Percentiles rank a stretch among this genome's conserved stretches.
phyloP scores from a whole-genome alignment of 2,888 invertebrate species.

The Cephus pulcher region DNA sequence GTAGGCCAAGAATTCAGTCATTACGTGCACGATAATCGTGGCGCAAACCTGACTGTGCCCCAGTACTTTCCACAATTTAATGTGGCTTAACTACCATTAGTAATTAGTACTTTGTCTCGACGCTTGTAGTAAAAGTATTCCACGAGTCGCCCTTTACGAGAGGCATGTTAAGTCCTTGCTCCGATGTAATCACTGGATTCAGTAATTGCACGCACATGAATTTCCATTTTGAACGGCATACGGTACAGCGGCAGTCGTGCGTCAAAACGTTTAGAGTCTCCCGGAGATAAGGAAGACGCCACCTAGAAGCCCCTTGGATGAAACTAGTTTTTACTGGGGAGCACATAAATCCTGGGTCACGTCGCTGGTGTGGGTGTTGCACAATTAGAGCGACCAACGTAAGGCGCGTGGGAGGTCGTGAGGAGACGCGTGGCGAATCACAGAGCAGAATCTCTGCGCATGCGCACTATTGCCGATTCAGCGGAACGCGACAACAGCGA shows the following conservation, averaged over 20 bases:
- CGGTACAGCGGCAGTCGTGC: conserved; percentile 2
- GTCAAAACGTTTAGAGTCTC: not conserved
- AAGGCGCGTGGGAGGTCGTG: not conserved
- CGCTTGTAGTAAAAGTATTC: conserved; percentile 48
- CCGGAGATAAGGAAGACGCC: not conserved
- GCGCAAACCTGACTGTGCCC: conserved; percentile 19
- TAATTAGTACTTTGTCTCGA: conserved; percentile 49
- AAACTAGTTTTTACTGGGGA: not conserved
- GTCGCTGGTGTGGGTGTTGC: not conserved
- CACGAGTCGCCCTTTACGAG: conserved; percentile 18
- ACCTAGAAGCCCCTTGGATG: not conserved
- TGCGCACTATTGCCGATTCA: not conserved
- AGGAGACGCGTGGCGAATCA: not conserved
- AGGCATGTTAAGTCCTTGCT: not conserved
- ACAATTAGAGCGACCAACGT: conserved; percentile 3
- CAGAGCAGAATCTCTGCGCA: not conserved
- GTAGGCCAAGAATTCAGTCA: conserved; percentile 29
- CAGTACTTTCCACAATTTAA: conserved; percentile 37
- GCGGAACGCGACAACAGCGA: not conserved
- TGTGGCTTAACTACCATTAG: conserved; percentile 48
- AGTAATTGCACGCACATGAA: conserved; percentile 22
- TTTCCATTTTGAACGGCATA: conserved; percentile 17
- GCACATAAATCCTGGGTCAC: not conserved
- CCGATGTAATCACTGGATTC: not conserved
- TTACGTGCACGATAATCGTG: conserved; percentile 30